phyloP scores from a whole-genome alignment of 2,888 invertebrate species.

The Cistogaster globosa region DNA sequence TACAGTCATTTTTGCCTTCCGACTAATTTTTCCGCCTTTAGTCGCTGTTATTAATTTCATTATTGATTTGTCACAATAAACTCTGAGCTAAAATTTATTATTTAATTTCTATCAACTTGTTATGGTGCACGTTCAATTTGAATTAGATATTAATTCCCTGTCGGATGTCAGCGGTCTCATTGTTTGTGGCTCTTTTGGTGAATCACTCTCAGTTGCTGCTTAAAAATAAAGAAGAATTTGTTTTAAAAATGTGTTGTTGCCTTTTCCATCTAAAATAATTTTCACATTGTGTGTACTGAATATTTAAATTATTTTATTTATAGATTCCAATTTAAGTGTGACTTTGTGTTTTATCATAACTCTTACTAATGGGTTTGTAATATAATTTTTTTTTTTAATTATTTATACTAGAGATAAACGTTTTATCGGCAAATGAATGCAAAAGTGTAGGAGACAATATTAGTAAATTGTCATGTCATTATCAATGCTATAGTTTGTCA shows the following conservation, averaged over 20 bases:
- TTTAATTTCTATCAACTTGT: background rate
- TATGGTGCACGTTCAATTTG: no score
- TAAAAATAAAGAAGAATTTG: background rate
- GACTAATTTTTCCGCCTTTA: background rate
- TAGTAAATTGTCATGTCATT: constrained; percentile 11
- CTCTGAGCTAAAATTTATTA: constrained; percentile 11
- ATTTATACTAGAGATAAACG: constrained; percentile 6
- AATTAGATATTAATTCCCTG: no score
- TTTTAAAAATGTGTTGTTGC: no score
- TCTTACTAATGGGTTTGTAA: background rate
- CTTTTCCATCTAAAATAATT: background rate
- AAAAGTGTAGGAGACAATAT: constrained; percentile 3
- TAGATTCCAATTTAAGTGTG: no score
- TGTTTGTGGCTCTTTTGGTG: no score
- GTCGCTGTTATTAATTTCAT: constrained; percentile 36
- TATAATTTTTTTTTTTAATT: background rate
- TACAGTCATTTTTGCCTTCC: background rate
- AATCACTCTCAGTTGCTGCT: background rate
- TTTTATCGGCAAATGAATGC: background rate
- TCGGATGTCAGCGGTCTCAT: no score
- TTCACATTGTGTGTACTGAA: constrained; percentile 16
- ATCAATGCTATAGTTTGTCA: constrained; percentile 31
- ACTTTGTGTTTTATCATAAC: background rate
- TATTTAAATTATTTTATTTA: background rate
- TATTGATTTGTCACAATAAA: constrained; percentile 43